A percentile compares a stretch with the other conserved stretches of the same genome.
phyloP scores from a whole-genome alignment of 2,113 vertebrate species.

The Argyrosomus japonicus region DNA sequence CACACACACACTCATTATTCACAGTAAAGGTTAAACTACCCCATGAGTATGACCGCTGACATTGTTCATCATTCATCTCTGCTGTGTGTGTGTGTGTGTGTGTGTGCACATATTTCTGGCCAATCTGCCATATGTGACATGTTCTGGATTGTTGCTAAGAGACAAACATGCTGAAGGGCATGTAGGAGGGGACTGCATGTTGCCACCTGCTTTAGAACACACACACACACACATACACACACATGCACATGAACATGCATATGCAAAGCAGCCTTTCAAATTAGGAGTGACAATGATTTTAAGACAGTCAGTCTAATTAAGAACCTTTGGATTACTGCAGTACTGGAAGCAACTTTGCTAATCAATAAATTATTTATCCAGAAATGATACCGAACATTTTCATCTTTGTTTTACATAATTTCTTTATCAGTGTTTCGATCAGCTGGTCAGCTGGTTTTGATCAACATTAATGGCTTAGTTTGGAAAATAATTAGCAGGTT shows the following conservation, averaged over 20 bases:
- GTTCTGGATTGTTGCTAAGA: slow-evolving; percentile 71
- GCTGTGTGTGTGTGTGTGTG: slow-evolving; percentile 17
- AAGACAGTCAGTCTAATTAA: not conserved
- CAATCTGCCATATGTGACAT: slow-evolving; percentile 49
- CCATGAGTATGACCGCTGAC: slow-evolving; percentile 57
- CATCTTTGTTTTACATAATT: not conserved
- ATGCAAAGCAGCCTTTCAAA: not conserved
- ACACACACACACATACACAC: slow-evolving; percentile 16
- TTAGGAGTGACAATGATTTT: not conserved
- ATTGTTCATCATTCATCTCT: slow-evolving; percentile 61
- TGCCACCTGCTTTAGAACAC: slow-evolving; percentile 24
- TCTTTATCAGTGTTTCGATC: not conserved
- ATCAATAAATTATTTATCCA: not conserved
- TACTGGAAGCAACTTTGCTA: not conserved
- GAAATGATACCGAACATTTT: not conserved
- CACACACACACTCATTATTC: slow-evolving; percentile 42
- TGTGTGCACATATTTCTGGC: slow-evolving; percentile 10
- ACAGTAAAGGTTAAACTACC: slow-evolving; percentile 70
- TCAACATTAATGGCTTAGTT: too few species aligned
- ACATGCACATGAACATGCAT: too few species aligned
- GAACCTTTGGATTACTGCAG: not conserved
- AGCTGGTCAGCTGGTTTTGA: too few species aligned
- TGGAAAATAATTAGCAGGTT: too few species aligned
- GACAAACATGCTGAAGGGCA: slow-evolving; percentile 58
- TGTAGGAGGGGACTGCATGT: slow-evolving; percentile 24